These are phyloP conservation scores for Agapostemon virescens DNA, from an alignment of 2,888 invertebrate genomes.

Conservation along the genomic window DNA sequence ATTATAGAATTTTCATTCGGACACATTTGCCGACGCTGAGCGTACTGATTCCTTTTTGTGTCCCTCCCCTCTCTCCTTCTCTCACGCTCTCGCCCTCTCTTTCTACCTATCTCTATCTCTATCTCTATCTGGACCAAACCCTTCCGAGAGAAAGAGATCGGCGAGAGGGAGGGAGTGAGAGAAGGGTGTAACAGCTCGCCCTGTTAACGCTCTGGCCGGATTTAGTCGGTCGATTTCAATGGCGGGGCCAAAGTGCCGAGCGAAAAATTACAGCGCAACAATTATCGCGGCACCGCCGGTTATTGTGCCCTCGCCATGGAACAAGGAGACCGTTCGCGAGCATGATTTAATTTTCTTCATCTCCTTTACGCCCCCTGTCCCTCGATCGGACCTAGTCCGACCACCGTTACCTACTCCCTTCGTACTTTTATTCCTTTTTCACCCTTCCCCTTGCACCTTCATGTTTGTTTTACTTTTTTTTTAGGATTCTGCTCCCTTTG, in stretches of 20 bases:
- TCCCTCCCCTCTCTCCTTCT: background rate
- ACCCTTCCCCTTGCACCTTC: background rate
- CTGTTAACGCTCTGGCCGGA: constrained; percentile 48
- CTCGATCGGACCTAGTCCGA: background rate
- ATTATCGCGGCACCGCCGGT: constrained; percentile 49
- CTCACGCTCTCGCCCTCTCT: background rate
- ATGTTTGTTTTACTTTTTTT: no score
- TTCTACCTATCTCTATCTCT: no score
- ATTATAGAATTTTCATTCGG: constrained; percentile 77
- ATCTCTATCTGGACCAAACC: no score
- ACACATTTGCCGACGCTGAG: constrained; percentile 67
- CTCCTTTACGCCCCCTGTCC: constrained; percentile 8
- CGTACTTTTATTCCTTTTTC: background rate
- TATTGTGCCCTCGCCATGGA: constrained; percentile 17
- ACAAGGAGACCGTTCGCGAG: constrained; percentile 25
- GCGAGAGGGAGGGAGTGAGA: background rate
- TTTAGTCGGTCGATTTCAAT: constrained; percentile 56
- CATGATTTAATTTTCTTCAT: constrained; percentile 25
- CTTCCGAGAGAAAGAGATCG: background rate
- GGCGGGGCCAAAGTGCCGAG: constrained; percentile 22
- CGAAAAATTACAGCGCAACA: constrained; percentile 61
- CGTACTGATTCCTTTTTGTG: constrained; percentile 43
- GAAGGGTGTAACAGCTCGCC: background rate
- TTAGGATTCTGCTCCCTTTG: no score
- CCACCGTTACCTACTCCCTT: background rate